These are phyloP conservation scores for Lamprotornis superbus DNA, from an alignment of 2,113 vertebrate species.

Conservation along the genomic window DNA sequence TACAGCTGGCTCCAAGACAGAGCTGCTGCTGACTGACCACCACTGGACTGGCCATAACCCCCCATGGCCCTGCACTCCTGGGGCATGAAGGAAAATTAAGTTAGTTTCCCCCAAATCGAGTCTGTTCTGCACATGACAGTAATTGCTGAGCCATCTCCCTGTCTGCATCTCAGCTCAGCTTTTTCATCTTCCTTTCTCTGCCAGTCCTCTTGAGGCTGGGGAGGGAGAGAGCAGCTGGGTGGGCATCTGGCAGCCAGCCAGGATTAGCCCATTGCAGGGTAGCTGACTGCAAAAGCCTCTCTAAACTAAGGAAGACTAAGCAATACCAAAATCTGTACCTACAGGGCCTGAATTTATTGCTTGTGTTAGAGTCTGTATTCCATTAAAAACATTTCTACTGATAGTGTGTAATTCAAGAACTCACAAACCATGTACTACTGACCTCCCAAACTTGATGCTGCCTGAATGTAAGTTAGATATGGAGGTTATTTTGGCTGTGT, in stretches of 20 bases:
- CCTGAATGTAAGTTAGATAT: not conserved
- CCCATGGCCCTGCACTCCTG: not conserved
- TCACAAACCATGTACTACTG: not conserved
- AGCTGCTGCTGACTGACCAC: not conserved
- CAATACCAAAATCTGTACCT: not conserved
- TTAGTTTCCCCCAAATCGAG: fast-evolving
- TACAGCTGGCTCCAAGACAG: not conserved
- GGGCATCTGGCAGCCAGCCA: not conserved
- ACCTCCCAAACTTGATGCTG: not conserved
- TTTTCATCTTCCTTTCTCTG: not conserved
- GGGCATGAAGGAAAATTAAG: not conserved
- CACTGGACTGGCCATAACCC: not conserved
- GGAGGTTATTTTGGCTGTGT: fast-evolving
- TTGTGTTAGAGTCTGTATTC: not conserved
- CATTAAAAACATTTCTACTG: not conserved
- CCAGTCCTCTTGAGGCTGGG: not conserved
- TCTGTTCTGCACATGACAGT: not conserved
- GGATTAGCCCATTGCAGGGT: not conserved
- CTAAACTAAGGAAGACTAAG: not conserved
- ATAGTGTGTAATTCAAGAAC: not conserved
- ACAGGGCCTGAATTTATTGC: not conserved
- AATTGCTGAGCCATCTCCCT: not conserved
- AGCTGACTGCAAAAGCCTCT: not conserved
- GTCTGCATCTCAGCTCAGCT: not conserved
- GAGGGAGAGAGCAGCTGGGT: not conserved